phyloP scores from a whole-genome alignment of 2,113 vertebrate genomes.

The Corythornis cristatus region DNA sequence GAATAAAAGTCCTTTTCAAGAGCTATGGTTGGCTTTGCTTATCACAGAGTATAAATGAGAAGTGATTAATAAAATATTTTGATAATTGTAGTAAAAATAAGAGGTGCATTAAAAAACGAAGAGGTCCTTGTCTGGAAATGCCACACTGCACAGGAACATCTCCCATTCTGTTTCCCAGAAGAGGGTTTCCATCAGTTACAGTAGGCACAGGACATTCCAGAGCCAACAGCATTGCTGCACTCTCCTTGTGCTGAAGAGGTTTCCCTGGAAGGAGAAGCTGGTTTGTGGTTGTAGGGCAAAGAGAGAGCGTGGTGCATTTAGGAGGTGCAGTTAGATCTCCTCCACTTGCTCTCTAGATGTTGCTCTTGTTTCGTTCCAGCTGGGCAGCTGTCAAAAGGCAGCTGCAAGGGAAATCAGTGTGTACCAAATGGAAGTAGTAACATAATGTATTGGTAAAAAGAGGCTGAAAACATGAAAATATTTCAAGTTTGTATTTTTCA shows the following conservation, averaged over 20 bases:
- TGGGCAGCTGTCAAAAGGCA: not conserved
- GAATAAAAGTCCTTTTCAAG: slow-evolving; percentile 2
- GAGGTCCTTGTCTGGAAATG: slow-evolving; percentile 70
- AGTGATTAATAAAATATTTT: slow-evolving; percentile 41
- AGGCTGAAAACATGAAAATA: not conserved
- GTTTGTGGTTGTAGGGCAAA: not conserved
- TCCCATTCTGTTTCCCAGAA: slow-evolving; percentile 51
- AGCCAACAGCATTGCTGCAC: not conserved
- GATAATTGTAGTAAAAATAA: slow-evolving; percentile 71
- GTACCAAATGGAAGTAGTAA: not conserved
- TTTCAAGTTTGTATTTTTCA: not conserved
- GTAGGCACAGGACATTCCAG: slow-evolving; percentile 17
- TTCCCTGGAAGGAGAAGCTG: not conserved
- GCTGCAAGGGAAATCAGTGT: not conserved
- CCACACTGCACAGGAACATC: slow-evolving; percentile 50
- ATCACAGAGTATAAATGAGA: slow-evolving; percentile 40
- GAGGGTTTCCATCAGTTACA: slow-evolving; percentile 38
- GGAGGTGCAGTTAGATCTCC: not conserved
- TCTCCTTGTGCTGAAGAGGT: not conserved
- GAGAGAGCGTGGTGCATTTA: not conserved
- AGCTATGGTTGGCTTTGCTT: slow-evolving; percentile 9
- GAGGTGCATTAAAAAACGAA: slow-evolving; percentile 71
- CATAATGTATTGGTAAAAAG: not conserved
- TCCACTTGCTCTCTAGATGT: not conserved
- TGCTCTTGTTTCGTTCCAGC: not conserved